Evolutionary conservation across 2,888 invertebrate genomes (phyloP).

Genomic region (Pollenia angustigena): DNA sequence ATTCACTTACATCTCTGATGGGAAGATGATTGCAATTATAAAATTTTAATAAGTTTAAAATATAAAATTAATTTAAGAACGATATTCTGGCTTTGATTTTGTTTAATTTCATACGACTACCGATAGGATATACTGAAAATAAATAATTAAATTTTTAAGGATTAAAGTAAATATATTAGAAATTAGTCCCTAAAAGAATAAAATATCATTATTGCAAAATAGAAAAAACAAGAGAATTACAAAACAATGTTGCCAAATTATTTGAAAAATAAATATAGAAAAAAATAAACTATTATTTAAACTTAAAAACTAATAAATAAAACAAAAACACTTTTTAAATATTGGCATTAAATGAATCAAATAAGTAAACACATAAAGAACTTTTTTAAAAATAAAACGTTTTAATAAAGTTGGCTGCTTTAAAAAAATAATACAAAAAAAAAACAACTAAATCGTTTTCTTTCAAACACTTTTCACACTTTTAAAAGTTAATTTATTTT

Average conservation of each 20-base stretch:
- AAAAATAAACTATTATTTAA: slow-evolving; percentile 53
- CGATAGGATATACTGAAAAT: slow-evolving; percentile 55
- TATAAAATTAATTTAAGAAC: too few species aligned
- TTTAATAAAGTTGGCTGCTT: slow-evolving; percentile 51
- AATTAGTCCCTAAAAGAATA: slow-evolving; percentile 59
- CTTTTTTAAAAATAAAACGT: slow-evolving; percentile 14
- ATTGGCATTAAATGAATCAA: slow-evolving; percentile 46
- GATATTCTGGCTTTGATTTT: too few species aligned
- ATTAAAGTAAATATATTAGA: slow-evolving; percentile 71
- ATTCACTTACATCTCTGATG: too few species aligned
- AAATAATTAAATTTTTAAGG: slow-evolving; percentile 46
- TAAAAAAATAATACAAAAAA: slow-evolving; percentile 22
- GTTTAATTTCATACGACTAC: background rate
- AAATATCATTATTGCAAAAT: slow-evolving; percentile 19
- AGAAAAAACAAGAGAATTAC: slow-evolving; percentile 37
- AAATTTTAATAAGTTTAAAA: too few species aligned
- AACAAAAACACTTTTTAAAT: slow-evolving; percentile 44
- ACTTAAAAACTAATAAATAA: slow-evolving; percentile 19
- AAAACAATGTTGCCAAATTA: slow-evolving; percentile 80
- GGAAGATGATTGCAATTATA: too few species aligned
- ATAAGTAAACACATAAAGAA: slow-evolving; percentile 9
- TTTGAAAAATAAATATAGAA: slow-evolving; percentile 72
- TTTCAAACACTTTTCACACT: slow-evolving; percentile 4
- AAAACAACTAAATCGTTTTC: background rate
- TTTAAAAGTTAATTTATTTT: slow-evolving; percentile 7